Evolutionary conservation across 2,797 vertebrate genomes (phyloP).

Genomic region (Cottoperca gobio): DNA sequence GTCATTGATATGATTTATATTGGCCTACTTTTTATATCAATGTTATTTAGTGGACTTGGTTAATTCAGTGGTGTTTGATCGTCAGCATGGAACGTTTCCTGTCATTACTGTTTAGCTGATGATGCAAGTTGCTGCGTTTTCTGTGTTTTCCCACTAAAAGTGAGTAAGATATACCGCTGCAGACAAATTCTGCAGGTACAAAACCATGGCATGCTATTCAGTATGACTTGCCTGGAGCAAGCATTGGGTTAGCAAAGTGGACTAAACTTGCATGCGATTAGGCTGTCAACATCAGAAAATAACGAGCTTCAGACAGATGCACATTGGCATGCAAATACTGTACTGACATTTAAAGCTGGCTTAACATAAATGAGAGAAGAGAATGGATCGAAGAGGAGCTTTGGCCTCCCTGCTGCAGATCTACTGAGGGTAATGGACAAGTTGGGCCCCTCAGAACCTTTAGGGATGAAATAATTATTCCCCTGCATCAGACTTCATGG

Average conservation of each 20-base stretch:
- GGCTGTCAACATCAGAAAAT: slow-evolving; percentile 79
- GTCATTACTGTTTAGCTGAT: slow-evolving; percentile 43
- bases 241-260: slow-evolving; percentile 76
- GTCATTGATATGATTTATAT: slow-evolving; percentile 15
- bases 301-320: slow-evolving; percentile 78
- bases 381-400: slow-evolving; percentile 73
- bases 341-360: slow-evolving; percentile 84
- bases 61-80: slow-evolving; percentile 11
- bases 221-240: slow-evolving; percentile 59
- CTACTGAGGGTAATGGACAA: slow-evolving; percentile 74
- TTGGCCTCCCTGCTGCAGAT: slow-evolving; percentile 51
- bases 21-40: slow-evolving; percentile 17
- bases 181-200: slow-evolving; percentile 35
- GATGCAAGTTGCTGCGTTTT: slow-evolving; percentile 24
- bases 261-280: slow-evolving; percentile 77
- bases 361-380: slow-evolving; percentile 78
- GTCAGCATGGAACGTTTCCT: slow-evolving; percentile 23
- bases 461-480: slow-evolving; percentile 80
- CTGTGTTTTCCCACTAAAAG: slow-evolving; percentile 12
- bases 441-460: slow-evolving; percentile 77
- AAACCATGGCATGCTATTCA: slow-evolving; percentile 47
- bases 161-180: slow-evolving; percentile 32
- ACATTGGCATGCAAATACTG: slow-evolving; percentile 84
- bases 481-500: slow-evolving; percentile 71
- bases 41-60: slow-evolving; percentile 17